Base-by-base conservation (phyloP, 2,113 vertebrate species). In the Anolis sagrei region DNA sequence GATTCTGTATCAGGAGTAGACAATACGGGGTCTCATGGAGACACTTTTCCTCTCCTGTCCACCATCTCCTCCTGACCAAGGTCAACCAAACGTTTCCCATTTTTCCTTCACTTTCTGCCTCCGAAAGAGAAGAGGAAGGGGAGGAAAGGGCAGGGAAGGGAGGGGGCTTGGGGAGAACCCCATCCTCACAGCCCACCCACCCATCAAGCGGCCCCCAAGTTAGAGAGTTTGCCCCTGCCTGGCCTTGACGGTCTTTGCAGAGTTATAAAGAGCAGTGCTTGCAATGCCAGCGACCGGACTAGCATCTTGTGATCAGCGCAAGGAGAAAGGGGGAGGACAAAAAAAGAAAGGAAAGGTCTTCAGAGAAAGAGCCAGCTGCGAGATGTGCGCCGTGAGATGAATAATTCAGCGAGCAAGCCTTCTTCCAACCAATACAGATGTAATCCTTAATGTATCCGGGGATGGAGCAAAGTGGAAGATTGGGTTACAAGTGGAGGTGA, bases 391-490 rank as follows among this genome's bases (percentile, higher is more conserved):
- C 19, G 39, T n/a, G 72, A 44, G 74, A 34, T 91, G 86, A 90
- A 79, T 93, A 84, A 85, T 87, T 91, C 78, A 87, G 72, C 74
- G 89, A 81, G 27, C 29, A 80, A 82, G 21, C 81, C 32, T 74
- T 81, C 81, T 79, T 87, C 76, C 58, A 68, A 44, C 13, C 70
- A 74, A 36, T 39, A 0, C 32, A 27, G 77, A 61, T 51, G 86
- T 76, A 86, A 2, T 61, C 25, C 62, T 62, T 23, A 32, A 75
- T 54, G 86, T 86, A 49, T 2, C 39, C 16, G 27, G 29, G 66
- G 51, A 44, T 76, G 25, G 44, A 16, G 39, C 11, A 3, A 36
- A 21, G 69, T 81, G 58, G 39, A 62, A 34, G 1, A 80, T n/a
- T 85, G 0, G 25, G 77, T 90, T 90, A 76, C 34, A 36, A 6